Evolutionary conservation across 1,140 invertebrate species (phyloP).

Genomic region (Bombus difficillimus): DNA sequence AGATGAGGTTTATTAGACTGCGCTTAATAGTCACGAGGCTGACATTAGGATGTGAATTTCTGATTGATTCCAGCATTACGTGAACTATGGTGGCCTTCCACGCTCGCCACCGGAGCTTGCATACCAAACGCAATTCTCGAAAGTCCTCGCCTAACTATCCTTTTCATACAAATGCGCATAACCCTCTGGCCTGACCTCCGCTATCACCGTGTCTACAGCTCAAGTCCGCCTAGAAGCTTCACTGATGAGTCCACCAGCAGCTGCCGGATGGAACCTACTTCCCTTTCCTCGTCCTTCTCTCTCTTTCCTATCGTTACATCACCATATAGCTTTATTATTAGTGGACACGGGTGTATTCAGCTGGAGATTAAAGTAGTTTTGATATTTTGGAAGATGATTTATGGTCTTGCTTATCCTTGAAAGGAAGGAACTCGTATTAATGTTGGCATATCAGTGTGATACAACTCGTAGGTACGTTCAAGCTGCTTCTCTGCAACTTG

Average conservation of each 20-base stretch:
- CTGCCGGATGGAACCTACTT: not conserved
- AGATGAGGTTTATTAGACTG: not conserved
- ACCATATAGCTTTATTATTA: not conserved
- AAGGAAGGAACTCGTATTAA: not conserved
- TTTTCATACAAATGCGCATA: not conserved
- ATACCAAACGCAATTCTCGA: not conserved
- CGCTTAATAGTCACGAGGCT: rapidly evolving
- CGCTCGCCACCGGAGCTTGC: not conserved
- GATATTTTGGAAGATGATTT: not conserved
- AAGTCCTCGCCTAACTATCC: not conserved
- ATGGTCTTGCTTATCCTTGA: not conserved
- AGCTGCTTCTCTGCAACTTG: too few relatives aligned
- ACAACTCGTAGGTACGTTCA: not conserved
- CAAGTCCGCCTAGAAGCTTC: not conserved
- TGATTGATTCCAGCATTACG: not conserved
- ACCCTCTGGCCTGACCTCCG: not conserved
- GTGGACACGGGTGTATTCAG: not conserved
- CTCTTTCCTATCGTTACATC: not conserved
- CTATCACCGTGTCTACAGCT: not conserved
- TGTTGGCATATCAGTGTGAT: not conserved
- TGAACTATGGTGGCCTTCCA: not conserved
- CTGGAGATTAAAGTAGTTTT: not conserved
- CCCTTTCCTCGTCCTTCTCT: not conserved
- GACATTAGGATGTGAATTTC: not conserved
- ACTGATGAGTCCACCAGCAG: not conserved